Evolutionary conservation across 2,113 vertebrate genomes (phyloP), one percentile per base, ranked within the genome.

Genomic region (Phoenicopterus ruber): DNA sequence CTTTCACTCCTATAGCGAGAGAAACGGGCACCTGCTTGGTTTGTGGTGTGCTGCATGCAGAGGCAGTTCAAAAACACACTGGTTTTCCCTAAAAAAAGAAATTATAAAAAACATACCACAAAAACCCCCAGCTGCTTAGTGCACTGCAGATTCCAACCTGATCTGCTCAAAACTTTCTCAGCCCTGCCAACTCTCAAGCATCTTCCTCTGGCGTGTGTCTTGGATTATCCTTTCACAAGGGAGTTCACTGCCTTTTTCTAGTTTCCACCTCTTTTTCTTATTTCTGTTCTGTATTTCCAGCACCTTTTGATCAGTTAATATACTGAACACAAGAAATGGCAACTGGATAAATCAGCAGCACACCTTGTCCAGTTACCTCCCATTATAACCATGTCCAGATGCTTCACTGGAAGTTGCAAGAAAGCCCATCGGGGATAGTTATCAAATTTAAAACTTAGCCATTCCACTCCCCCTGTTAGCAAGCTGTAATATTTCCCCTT

Each of bases 271-370:
- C 88, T 42, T 90, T n/a, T 76, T 55, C 58, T 70, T 38, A 38
- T 66, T 93, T 78, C 94, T 95, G 66, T 15, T 95, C 73, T 93
- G 34, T 66, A 80, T 95, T 95, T 81, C 90, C 94, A 87, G 36
- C 85, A 77, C 76, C 84, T 88, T 97, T 67, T 81, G 63, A 83
- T 86, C 82, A 80, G 63, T 69, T 83, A 83, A 8, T 59, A 31
- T 38, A 59, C 10, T 16, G 29, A 78, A 31, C 63, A 93, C 11
- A 28, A 92, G 52, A 67, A 84, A 85, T 49, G 47, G 76, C 50
- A 90, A 55, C 67, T 69, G 70, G 71, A 77, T 90, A 91, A 96
- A 91, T 91, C 92, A 95, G 57, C 57, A 69, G 81, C 49, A 66
- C 65, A 82, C 72, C 67, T 44, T 78, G 95, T 59, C 76, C 85